Percentiles rank a stretch among this genome's conserved stretches.
Conservation (phyloP, 2,113 vertebrate genomes). For the Hippocampus zosterae region DNA sequence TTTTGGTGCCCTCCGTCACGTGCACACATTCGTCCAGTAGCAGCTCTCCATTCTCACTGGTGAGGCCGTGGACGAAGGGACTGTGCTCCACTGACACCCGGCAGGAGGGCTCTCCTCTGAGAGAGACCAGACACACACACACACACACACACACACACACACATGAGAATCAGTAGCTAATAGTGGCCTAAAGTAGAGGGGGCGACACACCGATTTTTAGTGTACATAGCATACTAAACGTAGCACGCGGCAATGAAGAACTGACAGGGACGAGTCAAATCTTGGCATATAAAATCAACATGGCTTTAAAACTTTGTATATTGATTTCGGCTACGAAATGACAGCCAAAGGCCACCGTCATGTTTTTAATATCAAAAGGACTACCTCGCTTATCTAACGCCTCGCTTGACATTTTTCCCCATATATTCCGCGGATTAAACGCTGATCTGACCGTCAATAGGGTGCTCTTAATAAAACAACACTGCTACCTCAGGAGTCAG, state of each 20-base stretch:
- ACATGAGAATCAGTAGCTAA: too few species aligned
- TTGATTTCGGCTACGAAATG: background rate
- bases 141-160: background rate
- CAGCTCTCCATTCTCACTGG: slow-evolving; percentile 58
- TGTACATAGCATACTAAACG: too few species aligned
- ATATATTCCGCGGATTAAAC: background rate
- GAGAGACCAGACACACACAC: slow-evolving; percentile 7
- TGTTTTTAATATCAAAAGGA: background rate
- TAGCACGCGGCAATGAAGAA: too few species aligned
- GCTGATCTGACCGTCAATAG: background rate
- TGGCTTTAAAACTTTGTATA: background rate
- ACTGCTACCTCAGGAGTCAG: background rate
- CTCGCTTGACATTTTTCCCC: slow-evolving; percentile 2
- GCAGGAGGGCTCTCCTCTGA: slow-evolving; percentile 63
- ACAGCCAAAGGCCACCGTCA: background rate
- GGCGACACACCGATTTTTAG: too few species aligned
- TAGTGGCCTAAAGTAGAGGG: too few species aligned
- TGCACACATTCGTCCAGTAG: slow-evolving; percentile 64
- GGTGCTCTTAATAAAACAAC: background rate
- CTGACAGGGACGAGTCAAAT: too few species aligned
- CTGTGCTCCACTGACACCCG: slow-evolving; percentile 64
- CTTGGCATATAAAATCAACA: background rate
- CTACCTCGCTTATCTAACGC: background rate
- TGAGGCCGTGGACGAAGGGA: slow-evolving; percentile 69
- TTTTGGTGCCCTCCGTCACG: slow-evolving; percentile 63